Evolutionary conservation across 2,888 invertebrate species (phyloP).

Genomic region (Nomada hirtipes): DNA sequence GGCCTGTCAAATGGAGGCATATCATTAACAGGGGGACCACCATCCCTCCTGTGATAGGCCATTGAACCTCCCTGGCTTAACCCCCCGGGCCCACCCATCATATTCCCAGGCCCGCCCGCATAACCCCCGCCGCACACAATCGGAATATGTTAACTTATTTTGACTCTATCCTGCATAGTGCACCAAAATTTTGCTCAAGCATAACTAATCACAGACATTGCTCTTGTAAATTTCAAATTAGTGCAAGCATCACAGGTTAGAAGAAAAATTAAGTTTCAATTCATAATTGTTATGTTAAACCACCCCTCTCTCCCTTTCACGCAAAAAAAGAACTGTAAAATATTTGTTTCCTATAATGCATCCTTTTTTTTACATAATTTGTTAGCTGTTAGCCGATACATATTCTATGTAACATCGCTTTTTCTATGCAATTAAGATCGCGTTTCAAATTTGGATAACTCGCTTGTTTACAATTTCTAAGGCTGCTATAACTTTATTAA

Average conservation of each 20-base stretch:
- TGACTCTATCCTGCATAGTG: conserved; percentile 61
- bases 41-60: conserved; percentile 64
- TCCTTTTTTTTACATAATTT: too few species aligned
- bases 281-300: conserved; percentile 22
- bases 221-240: conserved; percentile 22
- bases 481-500: not conserved
- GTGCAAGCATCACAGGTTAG: conserved; percentile 60
- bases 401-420: too few species aligned
- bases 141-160: conserved; percentile 67
- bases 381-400: too few species aligned
- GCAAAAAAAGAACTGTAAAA: conserved; percentile 1
- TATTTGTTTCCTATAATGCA: not conserved
- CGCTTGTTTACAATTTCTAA: too few species aligned
- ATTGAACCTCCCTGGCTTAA: conserved; percentile 67
- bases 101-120: conserved; percentile 70
- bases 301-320: not conserved
- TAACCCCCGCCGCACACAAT: conserved; percentile 70
- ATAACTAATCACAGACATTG: conserved; percentile 24
- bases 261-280: conserved; percentile 67
- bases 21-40: conserved; percentile 71
- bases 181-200: conserved; percentile 31
- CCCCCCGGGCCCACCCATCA: conserved; percentile 71
- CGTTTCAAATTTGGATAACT: too few species aligned
- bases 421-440: too few species aligned
- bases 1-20: conserved; percentile 77